phyloP scores from a whole-genome alignment of 2,797 vertebrate genomes.

The Tapera naevia region DNA sequence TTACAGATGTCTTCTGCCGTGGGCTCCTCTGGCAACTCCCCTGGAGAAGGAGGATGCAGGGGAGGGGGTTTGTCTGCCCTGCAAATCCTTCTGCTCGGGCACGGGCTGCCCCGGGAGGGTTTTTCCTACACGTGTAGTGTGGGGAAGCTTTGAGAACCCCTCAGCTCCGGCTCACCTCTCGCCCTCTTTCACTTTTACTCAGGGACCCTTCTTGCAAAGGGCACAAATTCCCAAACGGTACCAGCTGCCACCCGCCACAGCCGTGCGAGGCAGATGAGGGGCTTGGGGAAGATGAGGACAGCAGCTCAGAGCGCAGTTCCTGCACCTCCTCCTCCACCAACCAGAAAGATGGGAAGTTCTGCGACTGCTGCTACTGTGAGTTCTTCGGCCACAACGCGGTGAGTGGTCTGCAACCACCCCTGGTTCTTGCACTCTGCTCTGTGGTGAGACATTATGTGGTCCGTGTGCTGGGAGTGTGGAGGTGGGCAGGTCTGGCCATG shows the following conservation, averaged over 20 bases:
- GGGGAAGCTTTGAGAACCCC: neutral
- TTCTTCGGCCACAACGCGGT: slow-evolving; percentile 99
- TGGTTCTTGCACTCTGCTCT: fast-evolving
- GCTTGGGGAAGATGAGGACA: slow-evolving; percentile 94
- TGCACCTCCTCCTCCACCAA: slow-evolving; percentile 96
- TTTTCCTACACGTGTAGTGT: neutral
- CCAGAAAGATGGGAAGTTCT: slow-evolving; percentile 98
- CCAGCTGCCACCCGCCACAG: slow-evolving; percentile 85
- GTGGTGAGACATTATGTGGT: fast-evolving
- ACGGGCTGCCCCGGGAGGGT: neutral
- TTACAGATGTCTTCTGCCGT: neutral
- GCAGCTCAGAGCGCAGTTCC: slow-evolving; percentile 97
- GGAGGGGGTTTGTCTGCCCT: neutral
- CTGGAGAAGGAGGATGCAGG: neutral
- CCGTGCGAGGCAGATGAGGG: slow-evolving; percentile 90
- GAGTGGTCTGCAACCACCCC: slow-evolving; percentile 59
- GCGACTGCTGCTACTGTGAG: slow-evolving; percentile 99
- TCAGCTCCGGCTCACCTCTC: neutral
- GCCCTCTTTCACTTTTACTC: neutral
- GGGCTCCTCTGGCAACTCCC: neutral
- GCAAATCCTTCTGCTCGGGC: neutral
- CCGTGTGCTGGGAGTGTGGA: fast-evolving
- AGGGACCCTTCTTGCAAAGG: slow-evolving; percentile 97
- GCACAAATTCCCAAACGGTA: slow-evolving; percentile 93
- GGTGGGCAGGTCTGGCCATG: neutral